Evolutionary conservation across 2,888 invertebrate genomes (phyloP).

Genomic region (Hetaerina titia): DNA sequence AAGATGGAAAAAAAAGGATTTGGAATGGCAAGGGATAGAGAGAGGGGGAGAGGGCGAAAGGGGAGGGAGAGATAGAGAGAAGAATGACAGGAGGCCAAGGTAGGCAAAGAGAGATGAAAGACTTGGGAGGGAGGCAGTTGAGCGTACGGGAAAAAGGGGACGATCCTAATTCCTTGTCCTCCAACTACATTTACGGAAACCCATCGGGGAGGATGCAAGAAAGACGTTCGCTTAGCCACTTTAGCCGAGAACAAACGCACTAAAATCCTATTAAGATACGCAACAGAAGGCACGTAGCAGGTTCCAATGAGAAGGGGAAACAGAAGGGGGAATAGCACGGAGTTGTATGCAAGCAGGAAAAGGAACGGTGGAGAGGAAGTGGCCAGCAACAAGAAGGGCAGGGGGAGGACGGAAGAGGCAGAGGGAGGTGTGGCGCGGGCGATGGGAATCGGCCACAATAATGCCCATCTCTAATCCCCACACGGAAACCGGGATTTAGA

Average conservation of each 20-base stretch:
- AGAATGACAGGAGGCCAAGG: conserved; percentile 7
- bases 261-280: conserved; percentile 34
- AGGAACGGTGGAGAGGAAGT: not conserved
- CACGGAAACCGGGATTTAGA: no score
- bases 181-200: conserved; percentile 9
- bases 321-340: not conserved
- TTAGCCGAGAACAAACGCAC: conserved; percentile 26
- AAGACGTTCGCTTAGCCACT: not conserved
- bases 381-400: not conserved
- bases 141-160: not conserved
- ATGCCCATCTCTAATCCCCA: not conserved
- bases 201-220: not conserved
- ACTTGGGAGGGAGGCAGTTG: not conserved
- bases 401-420: not conserved
- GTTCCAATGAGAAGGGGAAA: not conserved
- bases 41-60: not conserved
- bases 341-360: not conserved
- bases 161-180: conserved; percentile 40
- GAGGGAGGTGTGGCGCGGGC: not conserved
- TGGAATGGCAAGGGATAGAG: conserved; percentile 15
- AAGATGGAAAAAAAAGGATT: not conserved
- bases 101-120: conserved; percentile 56
- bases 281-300: not conserved
- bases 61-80: not conserved
- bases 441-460: not conserved